A percentile compares a stretch with the other conserved stretches of the same genome.
phyloP scores from a whole-genome alignment of 2,888 invertebrate genomes.

The Panzeria rudis region DNA sequence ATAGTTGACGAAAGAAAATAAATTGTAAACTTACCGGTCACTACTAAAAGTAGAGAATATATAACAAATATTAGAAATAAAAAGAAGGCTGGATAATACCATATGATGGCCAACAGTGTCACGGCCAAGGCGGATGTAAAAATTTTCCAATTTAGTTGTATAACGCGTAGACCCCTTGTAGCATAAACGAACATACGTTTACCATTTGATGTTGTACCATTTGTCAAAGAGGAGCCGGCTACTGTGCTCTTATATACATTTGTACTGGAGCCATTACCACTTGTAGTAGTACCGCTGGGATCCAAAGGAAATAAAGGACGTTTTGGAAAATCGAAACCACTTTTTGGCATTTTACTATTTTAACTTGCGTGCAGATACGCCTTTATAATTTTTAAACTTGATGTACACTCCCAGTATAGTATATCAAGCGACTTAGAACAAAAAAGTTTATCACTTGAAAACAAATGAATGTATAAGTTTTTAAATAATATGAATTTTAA shows the following conservation, averaged over 20 bases:
- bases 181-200: constrained; percentile 66
- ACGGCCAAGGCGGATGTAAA: constrained; percentile 78
- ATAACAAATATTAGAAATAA: constrained; percentile 82
- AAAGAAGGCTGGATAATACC: constrained; percentile 83
- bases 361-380: constrained; percentile 22
- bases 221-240: not conserved
- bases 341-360: constrained; percentile 61
- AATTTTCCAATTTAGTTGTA: constrained; percentile 81
- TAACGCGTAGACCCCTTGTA: constrained; percentile 75
- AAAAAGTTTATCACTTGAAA: constrained; percentile 27
- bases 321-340: constrained; percentile 61
- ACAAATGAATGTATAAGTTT: constrained; percentile 45
- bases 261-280: constrained; percentile 58
- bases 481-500: constrained; percentile 42
- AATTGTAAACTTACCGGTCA: constrained; percentile 79
- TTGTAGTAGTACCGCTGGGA: constrained; percentile 62
- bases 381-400: constrained; percentile 11
- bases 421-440: not conserved
- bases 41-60: constrained; percentile 81
- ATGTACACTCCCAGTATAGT: constrained; percentile 15
- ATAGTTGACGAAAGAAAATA: not conserved
- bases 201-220: constrained; percentile 26
- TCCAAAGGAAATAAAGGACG: constrained; percentile 80
- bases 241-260: not conserved
- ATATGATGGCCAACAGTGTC: constrained; percentile 81